These are phyloP conservation scores for Ceryle rudis DNA, from an alignment of 2,797 vertebrate genomes.

Conservation along the genomic window DNA sequence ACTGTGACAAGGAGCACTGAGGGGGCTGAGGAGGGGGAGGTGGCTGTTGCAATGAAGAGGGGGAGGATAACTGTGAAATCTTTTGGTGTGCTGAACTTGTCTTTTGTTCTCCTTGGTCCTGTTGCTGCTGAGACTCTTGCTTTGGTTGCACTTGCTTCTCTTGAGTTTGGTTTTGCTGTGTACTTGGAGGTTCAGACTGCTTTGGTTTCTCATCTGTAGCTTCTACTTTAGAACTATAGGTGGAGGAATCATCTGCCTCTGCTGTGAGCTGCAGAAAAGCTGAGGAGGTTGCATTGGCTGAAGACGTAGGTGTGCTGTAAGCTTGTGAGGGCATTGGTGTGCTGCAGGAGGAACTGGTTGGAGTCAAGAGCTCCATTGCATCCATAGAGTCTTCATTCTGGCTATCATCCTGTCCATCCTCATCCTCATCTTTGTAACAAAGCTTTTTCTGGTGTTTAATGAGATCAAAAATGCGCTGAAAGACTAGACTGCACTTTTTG, in stretches of 20 bases:
- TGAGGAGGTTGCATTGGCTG: slow-evolving; percentile 82
- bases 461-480: slow-evolving; percentile 98
- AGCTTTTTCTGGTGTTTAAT: slow-evolving; percentile 99
- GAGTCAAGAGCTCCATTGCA: slow-evolving; percentile 92
- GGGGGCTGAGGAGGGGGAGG: slow-evolving; percentile 80
- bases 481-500: slow-evolving; percentile 98
- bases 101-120: slow-evolving; percentile 88
- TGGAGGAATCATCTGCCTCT: slow-evolving; percentile 90
- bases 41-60: slow-evolving; percentile 86
- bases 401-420: slow-evolving; percentile 98
- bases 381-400: slow-evolving; percentile 98
- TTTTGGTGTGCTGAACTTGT: slow-evolving; percentile 83
- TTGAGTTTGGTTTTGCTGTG: slow-evolving; percentile 85
- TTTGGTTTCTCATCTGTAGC: slow-evolving; percentile 92
- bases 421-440: slow-evolving; percentile 99
- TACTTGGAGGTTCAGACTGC: slow-evolving; percentile 87
- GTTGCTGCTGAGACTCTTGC: slow-evolving; percentile 89
- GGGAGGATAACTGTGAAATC: slow-evolving; percentile 86
- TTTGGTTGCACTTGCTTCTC: slow-evolving; percentile 93
- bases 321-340: slow-evolving; percentile 94
- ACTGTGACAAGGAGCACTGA: slow-evolving; percentile 88
- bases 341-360: slow-evolving; percentile 96
- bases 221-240: slow-evolving; percentile 82
- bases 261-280: slow-evolving; percentile 79
- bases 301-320: slow-evolving; percentile 88